A percentile compares a stretch with the other conserved stretches of the same genome.
phyloP scores from a whole-genome alignment of 2,797 vertebrate genomes.

The Pempheris klunzingeri region DNA sequence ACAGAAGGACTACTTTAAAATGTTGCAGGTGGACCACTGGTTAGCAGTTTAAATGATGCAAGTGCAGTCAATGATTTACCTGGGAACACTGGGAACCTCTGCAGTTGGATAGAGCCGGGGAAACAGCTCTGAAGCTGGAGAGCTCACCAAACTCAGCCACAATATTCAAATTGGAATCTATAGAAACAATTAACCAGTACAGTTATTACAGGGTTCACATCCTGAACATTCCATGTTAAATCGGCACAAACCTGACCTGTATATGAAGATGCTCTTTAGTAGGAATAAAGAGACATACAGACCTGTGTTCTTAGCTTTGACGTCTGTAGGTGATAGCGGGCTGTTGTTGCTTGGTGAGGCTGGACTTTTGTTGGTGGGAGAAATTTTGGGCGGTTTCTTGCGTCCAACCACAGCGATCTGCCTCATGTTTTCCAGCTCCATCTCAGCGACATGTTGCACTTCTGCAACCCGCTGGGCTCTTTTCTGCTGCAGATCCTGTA shows the following conservation, averaged over 20 bases:
- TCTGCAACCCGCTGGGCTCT: slow-evolving; percentile 53
- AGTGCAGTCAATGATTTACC: slow-evolving; percentile 56
- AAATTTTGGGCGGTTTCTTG: slow-evolving; percentile 80
- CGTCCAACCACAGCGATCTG: slow-evolving; percentile 68
- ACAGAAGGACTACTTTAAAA: background rate
- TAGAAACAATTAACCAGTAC: slow-evolving; percentile 8
- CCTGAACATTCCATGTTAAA: background rate
- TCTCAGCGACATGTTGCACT: slow-evolving; percentile 56
- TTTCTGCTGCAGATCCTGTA: slow-evolving; percentile 90
- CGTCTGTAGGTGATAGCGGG: slow-evolving; percentile 56
- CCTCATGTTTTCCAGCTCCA: slow-evolving; percentile 70
- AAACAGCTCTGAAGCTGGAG: slow-evolving; percentile 73
- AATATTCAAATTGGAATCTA: slow-evolving; percentile 81
- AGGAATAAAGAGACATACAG: slow-evolving; percentile 19
- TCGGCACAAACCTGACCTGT: background rate
- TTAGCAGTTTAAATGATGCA: background rate
- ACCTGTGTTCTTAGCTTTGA: slow-evolving; percentile 90
- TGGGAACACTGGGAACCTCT: slow-evolving; percentile 82
- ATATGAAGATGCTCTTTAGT: background rate
- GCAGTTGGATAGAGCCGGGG: slow-evolving; percentile 73
- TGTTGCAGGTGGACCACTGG: background rate
- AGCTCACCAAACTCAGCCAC: slow-evolving; percentile 66
- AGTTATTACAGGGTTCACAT: background rate
- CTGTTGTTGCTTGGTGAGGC: slow-evolving; percentile 56
- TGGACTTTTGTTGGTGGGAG: slow-evolving; percentile 44